Evolutionary conservation across 2,113 vertebrate species (phyloP).

Genomic region (Hippoglossus stenolepis): DNA sequence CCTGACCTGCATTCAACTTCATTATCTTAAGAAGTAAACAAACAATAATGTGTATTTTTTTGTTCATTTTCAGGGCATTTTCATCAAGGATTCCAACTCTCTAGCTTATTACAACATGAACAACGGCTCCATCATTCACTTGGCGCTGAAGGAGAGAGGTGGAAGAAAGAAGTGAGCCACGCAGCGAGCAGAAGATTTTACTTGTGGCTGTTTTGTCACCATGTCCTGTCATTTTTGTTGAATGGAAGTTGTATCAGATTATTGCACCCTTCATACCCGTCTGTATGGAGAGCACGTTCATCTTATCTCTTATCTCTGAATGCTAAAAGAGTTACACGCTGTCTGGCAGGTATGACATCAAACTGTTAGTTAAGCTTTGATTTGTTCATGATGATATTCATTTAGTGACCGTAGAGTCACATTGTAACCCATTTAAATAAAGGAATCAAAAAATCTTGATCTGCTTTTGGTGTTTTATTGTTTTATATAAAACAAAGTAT

Average conservation of each 20-base stretch:
- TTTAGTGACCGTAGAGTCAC: conserved; percentile 1
- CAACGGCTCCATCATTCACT: conserved; percentile 92
- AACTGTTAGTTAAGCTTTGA: not conserved
- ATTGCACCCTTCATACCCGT: not conserved
- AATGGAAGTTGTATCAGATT: not conserved
- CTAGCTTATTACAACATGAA: conserved; percentile 99
- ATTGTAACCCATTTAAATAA: conserved; percentile 57
- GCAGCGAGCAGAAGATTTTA: not conserved
- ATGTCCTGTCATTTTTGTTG: conserved; percentile 26
- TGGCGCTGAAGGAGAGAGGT: conserved; percentile 98
- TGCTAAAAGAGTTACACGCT: not conserved
- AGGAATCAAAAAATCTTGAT: conserved; percentile 18
- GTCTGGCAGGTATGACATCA: not conserved
- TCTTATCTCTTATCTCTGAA: not conserved
- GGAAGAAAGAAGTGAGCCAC: conserved; percentile 94
- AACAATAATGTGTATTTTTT: not conserved
- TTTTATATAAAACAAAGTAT: not conserved
- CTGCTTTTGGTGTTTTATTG: not conserved
- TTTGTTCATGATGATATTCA: conserved; percentile 20
- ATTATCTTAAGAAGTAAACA: not conserved
- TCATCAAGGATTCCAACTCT: conserved; percentile 99
- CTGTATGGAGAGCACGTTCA: conserved; percentile 3
- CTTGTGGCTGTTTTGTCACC: conserved; percentile 10
- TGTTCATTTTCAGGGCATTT: conserved; percentile 89
- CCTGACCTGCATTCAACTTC: not conserved